Conservation (phyloP, 2,113 vertebrate species). For the Sceloporus undulatus region DNA sequence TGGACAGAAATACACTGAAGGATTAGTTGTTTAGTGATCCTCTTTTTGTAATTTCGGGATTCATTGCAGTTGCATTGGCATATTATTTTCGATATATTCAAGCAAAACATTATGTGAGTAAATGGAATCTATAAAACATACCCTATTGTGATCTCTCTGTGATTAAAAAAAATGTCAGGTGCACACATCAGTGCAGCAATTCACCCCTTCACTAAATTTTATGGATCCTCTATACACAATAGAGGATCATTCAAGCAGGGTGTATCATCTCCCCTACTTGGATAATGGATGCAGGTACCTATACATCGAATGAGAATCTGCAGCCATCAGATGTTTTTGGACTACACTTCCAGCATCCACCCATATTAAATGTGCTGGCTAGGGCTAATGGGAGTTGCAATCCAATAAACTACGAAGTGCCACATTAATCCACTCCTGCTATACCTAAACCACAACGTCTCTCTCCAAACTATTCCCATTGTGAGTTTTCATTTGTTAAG, state of each 20-base stretch:
- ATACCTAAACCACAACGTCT: not conserved
- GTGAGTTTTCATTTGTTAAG: not conserved
- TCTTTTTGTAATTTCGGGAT: not conserved
- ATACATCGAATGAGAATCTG: no score
- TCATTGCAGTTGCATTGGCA: not conserved
- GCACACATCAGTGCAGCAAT: not conserved
- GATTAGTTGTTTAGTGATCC: not conserved
- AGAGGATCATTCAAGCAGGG: no score
- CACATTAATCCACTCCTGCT: no score
- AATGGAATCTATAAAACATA: not conserved
- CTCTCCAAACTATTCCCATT: not conserved
- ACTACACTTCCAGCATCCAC: no score
- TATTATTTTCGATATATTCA: not conserved
- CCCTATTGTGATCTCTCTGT: not conserved
- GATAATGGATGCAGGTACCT: no score
- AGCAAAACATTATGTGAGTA: not conserved
- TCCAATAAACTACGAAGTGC: not conserved
- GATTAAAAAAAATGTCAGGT: not conserved
- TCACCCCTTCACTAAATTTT: not conserved
- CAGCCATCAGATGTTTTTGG: no score
- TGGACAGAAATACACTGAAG: not conserved
- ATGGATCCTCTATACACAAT: not conserved
- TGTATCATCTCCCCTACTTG: no score
- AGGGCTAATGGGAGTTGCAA: not conserved
- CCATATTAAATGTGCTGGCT: no score